Conservation (phyloP, 2,113 vertebrate species). For the Dasypus novemcinctus region DNA sequence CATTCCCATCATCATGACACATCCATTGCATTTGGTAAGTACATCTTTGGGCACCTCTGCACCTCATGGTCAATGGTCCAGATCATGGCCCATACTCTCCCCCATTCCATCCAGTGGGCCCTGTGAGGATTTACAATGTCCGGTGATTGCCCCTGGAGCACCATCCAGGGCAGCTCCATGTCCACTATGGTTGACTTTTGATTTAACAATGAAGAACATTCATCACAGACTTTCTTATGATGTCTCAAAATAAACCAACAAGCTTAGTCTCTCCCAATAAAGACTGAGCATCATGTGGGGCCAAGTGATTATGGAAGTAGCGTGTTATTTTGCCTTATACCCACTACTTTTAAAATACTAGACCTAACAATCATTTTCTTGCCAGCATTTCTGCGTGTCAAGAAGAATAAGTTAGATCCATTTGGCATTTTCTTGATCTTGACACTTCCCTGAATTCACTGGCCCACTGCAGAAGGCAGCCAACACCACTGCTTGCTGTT, state of each 20-base stretch:
- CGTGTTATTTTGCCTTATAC: neutral
- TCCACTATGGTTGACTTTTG: neutral
- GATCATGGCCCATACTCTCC: too few species aligned
- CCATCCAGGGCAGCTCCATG: too few species aligned
- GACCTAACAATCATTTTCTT: neutral
- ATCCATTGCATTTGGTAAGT: too few species aligned
- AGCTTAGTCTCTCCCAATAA: neutral
- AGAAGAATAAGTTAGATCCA: neutral
- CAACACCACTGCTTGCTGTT: neutral
- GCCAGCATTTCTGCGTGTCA: constrained; percentile 1
- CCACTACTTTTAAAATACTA: neutral
- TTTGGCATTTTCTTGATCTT: constrained; percentile 35
- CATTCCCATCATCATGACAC: too few species aligned
- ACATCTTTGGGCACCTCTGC: too few species aligned
- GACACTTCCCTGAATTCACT: neutral
- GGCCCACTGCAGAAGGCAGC: neutral
- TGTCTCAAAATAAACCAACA: neutral
- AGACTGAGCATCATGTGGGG: neutral
- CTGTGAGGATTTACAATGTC: too few species aligned
- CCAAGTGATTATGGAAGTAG: neutral
- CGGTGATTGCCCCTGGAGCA: too few species aligned
- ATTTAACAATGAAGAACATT: neutral
- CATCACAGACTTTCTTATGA: neutral
- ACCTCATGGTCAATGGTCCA: too few species aligned
- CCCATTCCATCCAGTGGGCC: too few species aligned